Conservation (phyloP, 2,797 vertebrate species). For the Garrulus glandarius region DNA sequence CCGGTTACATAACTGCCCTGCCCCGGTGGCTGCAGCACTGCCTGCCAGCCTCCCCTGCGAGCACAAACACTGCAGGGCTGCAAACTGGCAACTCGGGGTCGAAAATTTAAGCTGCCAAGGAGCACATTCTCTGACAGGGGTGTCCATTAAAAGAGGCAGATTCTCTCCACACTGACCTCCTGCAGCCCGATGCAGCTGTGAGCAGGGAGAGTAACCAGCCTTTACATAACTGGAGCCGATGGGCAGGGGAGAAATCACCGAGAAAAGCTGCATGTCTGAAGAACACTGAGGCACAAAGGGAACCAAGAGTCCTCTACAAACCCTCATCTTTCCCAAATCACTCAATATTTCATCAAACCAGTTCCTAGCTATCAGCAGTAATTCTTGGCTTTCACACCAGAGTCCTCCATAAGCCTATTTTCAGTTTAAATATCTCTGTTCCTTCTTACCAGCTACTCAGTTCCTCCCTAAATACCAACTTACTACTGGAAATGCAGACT, state of each 20-base stretch:
- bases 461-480: background rate
- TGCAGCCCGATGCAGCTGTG: background rate
- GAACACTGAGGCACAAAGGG: background rate
- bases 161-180: background rate
- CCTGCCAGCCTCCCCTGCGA: background rate
- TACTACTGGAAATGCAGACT: background rate
- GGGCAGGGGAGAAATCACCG: background rate
- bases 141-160: background rate
- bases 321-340: background rate
- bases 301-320: accelerated
- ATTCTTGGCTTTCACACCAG: background rate
- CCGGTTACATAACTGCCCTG: background rate
- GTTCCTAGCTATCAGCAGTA: background rate
- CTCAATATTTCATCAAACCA: accelerated
- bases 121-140: background rate
- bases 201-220: background rate
- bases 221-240: background rate
- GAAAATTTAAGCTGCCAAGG: background rate
- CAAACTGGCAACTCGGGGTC: accelerated
- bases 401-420: background rate
- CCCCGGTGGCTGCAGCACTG: background rate
- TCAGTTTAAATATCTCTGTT: background rate
- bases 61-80: background rate
- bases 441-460: background rate
- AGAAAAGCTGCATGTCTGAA: background rate